Base-by-base conservation (phyloP, 2,113 vertebrate genomes). In the Etheostoma cragini region DNA sequence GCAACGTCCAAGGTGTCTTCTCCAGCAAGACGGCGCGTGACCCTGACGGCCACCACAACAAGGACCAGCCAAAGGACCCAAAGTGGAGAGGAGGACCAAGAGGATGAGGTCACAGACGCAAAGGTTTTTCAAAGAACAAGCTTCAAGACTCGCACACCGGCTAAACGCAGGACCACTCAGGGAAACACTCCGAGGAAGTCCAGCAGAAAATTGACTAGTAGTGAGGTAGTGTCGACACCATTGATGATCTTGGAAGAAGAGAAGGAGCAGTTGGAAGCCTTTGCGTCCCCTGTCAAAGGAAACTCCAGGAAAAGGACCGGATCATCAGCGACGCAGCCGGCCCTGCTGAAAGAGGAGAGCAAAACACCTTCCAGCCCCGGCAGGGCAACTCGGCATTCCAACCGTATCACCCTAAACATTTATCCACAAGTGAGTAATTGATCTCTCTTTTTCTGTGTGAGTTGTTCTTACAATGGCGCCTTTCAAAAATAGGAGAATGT, bases 371-470 rank as follows among this genome's bases (percentile, higher is more conserved):
- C 80, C 53, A 95, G 91, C 65, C 90, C 94, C 14, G 81, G 90
- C 6, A 94, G 92, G 87, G 90, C 88, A 42, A 90, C 91, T 35
- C 95, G 91, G 70, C 96, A 93, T 72, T 84, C 92, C 17, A 89
- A 60, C 22, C 94, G 85, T 69, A 83, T 91, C 24, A 89, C 78
- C n/a, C 82, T 94, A 6, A 91, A 94, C 30, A 24, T 87, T 46
- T 83, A 91, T 88, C 95, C 94, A 88, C 87, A 87, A 35, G 85
- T 94, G 77, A 89, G 87, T 70, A 6, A 77, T 30, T 61, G 13
- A 49, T 46, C 2, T 13, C 6, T 4, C 14, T 4, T 1, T 6
- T 21, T 53, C 8, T 53, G 50, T 19, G 50, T n/a, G 50, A 53
- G 50, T 5, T 53, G 52, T 42, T 42, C 0, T 42, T 42, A 42